Evolutionary conservation across 2,113 vertebrate genomes (phyloP).

Genomic region (Paralichthys olivaceus): DNA sequence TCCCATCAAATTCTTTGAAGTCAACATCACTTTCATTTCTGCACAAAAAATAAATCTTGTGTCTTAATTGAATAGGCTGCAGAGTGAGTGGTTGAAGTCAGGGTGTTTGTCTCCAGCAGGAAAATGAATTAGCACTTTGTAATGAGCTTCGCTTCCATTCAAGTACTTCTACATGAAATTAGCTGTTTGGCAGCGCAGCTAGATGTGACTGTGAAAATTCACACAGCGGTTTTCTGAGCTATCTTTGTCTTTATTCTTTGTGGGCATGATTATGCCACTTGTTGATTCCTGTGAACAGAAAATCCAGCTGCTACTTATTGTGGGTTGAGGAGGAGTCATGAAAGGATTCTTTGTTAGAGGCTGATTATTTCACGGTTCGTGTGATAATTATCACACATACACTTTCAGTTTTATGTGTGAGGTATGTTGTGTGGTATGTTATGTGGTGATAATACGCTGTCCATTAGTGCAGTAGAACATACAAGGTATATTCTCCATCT

Average conservation of each 20-base stretch:
- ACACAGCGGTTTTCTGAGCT: constrained; percentile 24
- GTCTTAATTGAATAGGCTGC: constrained; percentile 67
- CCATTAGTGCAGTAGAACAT: too few relatives aligned
- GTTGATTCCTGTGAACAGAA: constrained; percentile 26
- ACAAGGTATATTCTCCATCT: too few relatives aligned
- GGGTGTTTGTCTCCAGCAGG: constrained; percentile 45
- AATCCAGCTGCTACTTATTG: constrained; percentile 11
- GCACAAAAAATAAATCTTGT: constrained; percentile 55
- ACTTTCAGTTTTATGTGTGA: constrained; percentile 7
- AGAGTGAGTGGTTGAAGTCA: constrained; percentile 37
- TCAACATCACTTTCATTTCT: constrained; percentile 46
- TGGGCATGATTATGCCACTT: constrained; percentile 7
- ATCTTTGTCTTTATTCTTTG: constrained; percentile 12
- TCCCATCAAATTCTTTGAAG: constrained; percentile 58
- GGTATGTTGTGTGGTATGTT: not conserved
- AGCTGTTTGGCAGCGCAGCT: constrained; percentile 30
- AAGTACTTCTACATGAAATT: constrained; percentile 56
- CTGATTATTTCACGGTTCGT: constrained; percentile 17
- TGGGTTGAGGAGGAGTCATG: not conserved
- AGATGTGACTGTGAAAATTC: constrained; percentile 15
- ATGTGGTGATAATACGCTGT: too few relatives aligned
- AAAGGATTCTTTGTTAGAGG: not conserved
- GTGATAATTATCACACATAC: not conserved
- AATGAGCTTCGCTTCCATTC: constrained; percentile 59
- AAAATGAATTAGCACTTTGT: constrained; percentile 66